phyloP scores from a whole-genome alignment of 1,140 invertebrate genomes.

The Sinonovacula constricta region DNA sequence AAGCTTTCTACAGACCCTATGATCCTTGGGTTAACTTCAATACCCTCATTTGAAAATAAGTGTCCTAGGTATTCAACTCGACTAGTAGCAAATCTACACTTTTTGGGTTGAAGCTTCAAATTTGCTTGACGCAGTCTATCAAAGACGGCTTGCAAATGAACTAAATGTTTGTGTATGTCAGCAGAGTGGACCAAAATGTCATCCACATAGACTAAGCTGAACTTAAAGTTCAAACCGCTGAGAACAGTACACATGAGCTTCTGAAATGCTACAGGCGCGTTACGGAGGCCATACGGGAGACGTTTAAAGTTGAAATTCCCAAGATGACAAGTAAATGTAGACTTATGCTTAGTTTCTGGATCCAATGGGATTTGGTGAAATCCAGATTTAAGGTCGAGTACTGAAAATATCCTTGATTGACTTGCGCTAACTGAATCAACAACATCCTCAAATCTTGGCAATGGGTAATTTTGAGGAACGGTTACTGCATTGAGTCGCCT shows the following conservation, averaged over 20 bases:
- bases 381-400: constrained; percentile 51
- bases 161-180: constrained; percentile 8
- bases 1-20: constrained; percentile 38
- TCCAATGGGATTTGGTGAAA: constrained; percentile 60
- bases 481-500: constrained; percentile 54
- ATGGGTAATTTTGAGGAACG: constrained; percentile 28
- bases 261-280: constrained; percentile 42
- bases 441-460: constrained; percentile 48
- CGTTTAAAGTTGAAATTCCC: constrained; percentile 43
- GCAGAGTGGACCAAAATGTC: constrained; percentile 23
- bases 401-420: constrained; percentile 44
- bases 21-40: constrained; percentile 47
- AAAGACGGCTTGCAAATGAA: constrained; percentile 24
- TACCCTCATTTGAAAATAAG: constrained; percentile 51
- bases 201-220: constrained; percentile 50
- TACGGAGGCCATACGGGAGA: constrained; percentile 47
- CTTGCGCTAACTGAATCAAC: constrained; percentile 45
- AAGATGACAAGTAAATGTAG: constrained; percentile 50
- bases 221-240: constrained; percentile 39
- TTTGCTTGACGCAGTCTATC: constrained; percentile 19
- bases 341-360: constrained; percentile 51
- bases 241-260: constrained; percentile 40
- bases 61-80: constrained; percentile 58
- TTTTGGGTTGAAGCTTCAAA: constrained; percentile 53
- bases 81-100: constrained; percentile 52